Percentiles rank a stretch among this genome's conserved stretches.
Evolutionary conservation across 2,113 vertebrate genomes (phyloP).

Genomic region (Vidua chalybeata): DNA sequence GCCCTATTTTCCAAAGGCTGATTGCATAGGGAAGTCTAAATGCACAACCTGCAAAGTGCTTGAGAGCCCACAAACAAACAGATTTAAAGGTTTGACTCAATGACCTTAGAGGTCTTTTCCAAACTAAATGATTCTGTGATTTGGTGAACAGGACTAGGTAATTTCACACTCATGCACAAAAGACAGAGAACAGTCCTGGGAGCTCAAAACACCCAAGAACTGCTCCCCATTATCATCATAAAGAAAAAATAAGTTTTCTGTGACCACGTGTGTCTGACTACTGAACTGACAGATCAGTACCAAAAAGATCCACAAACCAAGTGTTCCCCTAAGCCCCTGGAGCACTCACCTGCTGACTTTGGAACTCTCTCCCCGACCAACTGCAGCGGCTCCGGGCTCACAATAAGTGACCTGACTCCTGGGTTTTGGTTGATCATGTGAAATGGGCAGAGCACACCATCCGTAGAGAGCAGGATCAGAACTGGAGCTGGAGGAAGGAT

Average conservation of each 20-base stretch:
- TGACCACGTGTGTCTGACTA: background rate
- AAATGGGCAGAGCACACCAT: conserved; percentile 93
- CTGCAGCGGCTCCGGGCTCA: conserved; percentile 55
- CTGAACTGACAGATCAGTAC: background rate
- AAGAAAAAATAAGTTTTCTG: background rate
- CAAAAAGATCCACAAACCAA: background rate
- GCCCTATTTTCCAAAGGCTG: background rate
- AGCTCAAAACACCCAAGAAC: background rate
- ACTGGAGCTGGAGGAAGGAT: conserved; percentile 84
- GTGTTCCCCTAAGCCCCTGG: background rate
- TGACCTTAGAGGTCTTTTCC: background rate
- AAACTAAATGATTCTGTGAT: background rate
- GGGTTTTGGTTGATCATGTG: conserved; percentile 91
- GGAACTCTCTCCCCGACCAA: conserved; percentile 84
- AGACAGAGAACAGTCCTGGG: background rate
- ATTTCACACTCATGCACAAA: background rate
- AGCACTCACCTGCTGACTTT: conserved; percentile 74
- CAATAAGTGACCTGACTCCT: conserved; percentile 77
- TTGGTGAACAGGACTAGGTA: background rate
- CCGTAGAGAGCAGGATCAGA: conserved; percentile 91
- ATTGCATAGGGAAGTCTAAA: background rate
- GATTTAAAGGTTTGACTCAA: background rate
- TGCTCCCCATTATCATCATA: background rate
- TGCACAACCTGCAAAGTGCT: background rate
- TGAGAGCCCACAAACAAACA: background rate